These are phyloP conservation scores for Augochlorella aurata DNA, from an alignment of 2,888 invertebrate species.

Conservation along the genomic window DNA sequence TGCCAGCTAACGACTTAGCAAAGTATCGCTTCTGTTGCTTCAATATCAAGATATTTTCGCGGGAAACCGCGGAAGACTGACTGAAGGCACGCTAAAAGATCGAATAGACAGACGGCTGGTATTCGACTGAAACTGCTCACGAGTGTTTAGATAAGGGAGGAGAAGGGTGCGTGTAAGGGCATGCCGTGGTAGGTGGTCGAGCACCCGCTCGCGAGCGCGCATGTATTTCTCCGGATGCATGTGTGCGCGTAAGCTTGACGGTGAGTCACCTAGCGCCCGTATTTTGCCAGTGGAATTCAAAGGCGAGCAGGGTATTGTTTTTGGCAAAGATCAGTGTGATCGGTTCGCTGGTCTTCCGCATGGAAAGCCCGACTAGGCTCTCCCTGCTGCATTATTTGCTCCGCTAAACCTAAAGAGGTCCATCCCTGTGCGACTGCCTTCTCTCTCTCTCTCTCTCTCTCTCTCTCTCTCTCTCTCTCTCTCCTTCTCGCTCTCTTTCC, in stretches of 20 bases:
- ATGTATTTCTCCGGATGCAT: neutral
- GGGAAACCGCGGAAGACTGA: neutral
- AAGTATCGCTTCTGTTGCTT: neutral
- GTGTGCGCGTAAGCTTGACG: constrained; percentile 49
- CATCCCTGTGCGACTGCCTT: constrained; percentile 63
- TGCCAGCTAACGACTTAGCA: too few species aligned
- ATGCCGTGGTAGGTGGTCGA: constrained; percentile 10
- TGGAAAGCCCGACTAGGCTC: constrained; percentile 63
- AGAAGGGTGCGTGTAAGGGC: constrained; percentile 39
- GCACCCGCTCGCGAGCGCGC: neutral
- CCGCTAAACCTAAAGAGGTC: constrained; percentile 76
- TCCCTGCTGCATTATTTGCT: constrained; percentile 75
- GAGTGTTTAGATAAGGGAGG: constrained; percentile 49
- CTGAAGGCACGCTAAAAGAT: neutral
- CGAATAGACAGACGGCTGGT: neutral
- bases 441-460: constrained; percentile 12
- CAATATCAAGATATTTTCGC: neutral
- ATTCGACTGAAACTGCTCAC: constrained; percentile 26
- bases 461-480: constrained; percentile 15
- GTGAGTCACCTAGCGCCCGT: constrained; percentile 75
- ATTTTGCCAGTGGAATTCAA: constrained; percentile 75
- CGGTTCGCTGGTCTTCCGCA: constrained; percentile 76
- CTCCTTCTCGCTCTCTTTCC: constrained; percentile 20
- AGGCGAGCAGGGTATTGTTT: constrained; percentile 77
- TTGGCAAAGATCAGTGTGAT: constrained; percentile 79